Evolutionary conservation across 2,113 vertebrate genomes (phyloP).

Genomic region (Gnathonemus longibarbis): DNA sequence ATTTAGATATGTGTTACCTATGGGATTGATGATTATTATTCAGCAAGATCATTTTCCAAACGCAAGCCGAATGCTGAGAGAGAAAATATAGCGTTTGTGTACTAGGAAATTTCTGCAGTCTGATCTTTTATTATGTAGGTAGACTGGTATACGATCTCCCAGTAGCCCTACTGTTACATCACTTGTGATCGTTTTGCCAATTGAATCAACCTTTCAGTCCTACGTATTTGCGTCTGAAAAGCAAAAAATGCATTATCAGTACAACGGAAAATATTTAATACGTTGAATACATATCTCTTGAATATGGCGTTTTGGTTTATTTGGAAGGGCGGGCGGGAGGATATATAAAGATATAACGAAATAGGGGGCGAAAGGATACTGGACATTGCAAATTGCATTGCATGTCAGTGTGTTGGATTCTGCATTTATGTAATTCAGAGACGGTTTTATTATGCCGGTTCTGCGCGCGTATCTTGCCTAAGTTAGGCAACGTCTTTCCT

Average conservation of each 20-base stretch:
- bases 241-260: background rate
- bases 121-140: background rate
- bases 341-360: background rate
- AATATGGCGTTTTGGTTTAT: slow-evolving; percentile 9
- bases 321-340: background rate
- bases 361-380: background rate
- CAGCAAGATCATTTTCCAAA: background rate
- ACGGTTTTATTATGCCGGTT: background rate
- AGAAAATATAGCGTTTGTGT: background rate
- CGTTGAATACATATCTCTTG: slow-evolving; percentile 5
- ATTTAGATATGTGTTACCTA: background rate
- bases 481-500: background rate
- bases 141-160: background rate
- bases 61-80: background rate
- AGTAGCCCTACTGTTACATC: background rate
- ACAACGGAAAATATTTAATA: background rate
- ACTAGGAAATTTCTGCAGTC: background rate
- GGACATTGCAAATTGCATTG: background rate
- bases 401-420: background rate
- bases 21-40: background rate
- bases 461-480: background rate
- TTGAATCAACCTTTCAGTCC: background rate
- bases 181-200: background rate
- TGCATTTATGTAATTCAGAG: background rate
- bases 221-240: background rate